Conservation (phyloP, 2,888 invertebrate species). For the Dynastes maya region DNA sequence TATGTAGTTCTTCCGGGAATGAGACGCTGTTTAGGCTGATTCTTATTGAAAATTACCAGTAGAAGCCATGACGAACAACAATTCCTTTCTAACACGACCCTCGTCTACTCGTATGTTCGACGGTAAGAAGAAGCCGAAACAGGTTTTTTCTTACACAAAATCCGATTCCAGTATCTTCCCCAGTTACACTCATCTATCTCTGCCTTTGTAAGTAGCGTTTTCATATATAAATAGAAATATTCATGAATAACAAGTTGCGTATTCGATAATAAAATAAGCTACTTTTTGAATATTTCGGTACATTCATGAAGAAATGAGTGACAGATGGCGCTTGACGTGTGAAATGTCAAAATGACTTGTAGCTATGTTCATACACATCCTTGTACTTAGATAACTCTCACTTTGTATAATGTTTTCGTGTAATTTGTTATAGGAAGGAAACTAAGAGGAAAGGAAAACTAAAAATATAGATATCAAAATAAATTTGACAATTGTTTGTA, state of each 20-base stretch:
- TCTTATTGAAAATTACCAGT: conserved; percentile 31
- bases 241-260: not conserved
- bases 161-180: conserved; percentile 78
- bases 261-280: too few relatives aligned
- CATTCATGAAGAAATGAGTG: too few relatives aligned
- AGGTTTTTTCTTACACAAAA: conserved; percentile 48
- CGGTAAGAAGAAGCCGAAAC: conserved; percentile 33
- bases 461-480: too few relatives aligned
- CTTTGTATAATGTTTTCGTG: too few relatives aligned
- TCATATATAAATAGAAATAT: not conserved
- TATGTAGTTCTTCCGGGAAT: not conserved
- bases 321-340: too few relatives aligned
- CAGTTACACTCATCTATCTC: conserved; percentile 74
- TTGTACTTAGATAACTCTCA: too few relatives aligned
- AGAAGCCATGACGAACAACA: conserved; percentile 8
- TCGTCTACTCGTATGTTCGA: not conserved
- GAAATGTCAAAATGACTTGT: too few relatives aligned
- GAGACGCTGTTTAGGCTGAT: not conserved
- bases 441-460: too few relatives aligned
- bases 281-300: not conserved
- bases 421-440: too few relatives aligned
- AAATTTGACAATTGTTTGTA: too few relatives aligned
- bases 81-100: not conserved
- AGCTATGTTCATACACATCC: too few relatives aligned
- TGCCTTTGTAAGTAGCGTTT: conserved; percentile 76